Evolutionary conservation across 2,113 vertebrate species (phyloP).

Genomic region (Corythaixoides concolor): DNA sequence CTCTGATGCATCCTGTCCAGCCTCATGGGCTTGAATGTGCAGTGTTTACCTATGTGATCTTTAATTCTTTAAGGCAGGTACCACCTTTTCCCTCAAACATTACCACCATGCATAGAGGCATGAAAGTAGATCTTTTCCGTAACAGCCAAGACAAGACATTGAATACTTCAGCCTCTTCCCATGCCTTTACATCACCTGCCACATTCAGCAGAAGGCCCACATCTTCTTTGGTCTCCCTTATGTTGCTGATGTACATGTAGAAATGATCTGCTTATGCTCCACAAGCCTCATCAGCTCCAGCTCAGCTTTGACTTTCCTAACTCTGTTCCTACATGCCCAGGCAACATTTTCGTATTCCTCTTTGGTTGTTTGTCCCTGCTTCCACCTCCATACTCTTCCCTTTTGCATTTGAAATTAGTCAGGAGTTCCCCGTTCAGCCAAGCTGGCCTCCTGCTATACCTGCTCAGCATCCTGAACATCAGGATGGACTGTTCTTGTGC

Average conservation of each 20-base stretch:
- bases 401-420: slow-evolving; percentile 51
- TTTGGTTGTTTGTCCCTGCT: background rate
- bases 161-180: background rate
- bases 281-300: background rate
- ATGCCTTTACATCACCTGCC: background rate
- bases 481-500: slow-evolving; percentile 36
- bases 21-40: too few relatives aligned
- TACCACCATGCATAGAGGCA: background rate
- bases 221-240: background rate
- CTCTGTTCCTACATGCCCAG: background rate
- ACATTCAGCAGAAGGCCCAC: background rate
- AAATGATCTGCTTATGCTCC: background rate
- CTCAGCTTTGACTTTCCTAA: background rate
- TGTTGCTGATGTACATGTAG: background rate
- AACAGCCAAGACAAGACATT: background rate
- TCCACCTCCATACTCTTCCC: background rate
- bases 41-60: fast-evolving
- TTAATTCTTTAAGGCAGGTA: background rate
- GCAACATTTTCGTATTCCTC: background rate
- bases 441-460: slow-evolving; percentile 51
- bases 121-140: background rate
- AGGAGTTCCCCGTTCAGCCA: background rate
- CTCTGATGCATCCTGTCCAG: background rate
- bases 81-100: background rate
- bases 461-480: slow-evolving; percentile 60